phyloP scores from a whole-genome alignment of 2,888 invertebrate genomes.

The Parnassius smintheus region DNA sequence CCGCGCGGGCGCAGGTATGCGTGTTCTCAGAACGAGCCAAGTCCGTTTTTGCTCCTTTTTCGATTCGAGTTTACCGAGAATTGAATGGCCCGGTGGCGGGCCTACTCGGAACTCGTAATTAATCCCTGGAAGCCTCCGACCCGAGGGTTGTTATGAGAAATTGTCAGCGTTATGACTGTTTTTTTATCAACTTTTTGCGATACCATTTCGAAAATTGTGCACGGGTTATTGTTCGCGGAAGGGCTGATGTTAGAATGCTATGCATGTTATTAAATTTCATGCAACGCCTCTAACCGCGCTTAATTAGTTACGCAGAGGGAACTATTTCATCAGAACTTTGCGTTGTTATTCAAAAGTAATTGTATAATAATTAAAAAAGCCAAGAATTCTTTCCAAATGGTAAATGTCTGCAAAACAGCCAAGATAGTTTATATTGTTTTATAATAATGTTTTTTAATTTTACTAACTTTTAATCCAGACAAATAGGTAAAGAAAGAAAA shows the following conservation, averaged over 20 bases:
- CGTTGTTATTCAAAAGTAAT: slow-evolving; percentile 17
- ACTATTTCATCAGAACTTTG: slow-evolving; percentile 31
- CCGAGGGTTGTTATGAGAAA: slow-evolving; percentile 77
- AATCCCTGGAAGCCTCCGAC: slow-evolving; percentile 79
- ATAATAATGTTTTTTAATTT: too few relatives aligned
- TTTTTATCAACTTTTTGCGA: slow-evolving; percentile 64
- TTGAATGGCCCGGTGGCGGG: slow-evolving; percentile 77
- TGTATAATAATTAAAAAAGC: too few relatives aligned
- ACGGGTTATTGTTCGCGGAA: slow-evolving; percentile 67
- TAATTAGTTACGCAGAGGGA: slow-evolving; percentile 7
- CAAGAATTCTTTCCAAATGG: too few relatives aligned
- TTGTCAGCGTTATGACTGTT: slow-evolving; percentile 64
- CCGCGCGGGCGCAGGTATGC: slow-evolving; percentile 69
- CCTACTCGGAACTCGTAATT: slow-evolving; percentile 80
- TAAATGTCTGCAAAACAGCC: too few relatives aligned
- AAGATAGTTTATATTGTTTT: too few relatives aligned
- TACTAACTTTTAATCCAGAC: too few relatives aligned
- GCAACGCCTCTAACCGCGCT: slow-evolving; percentile 53
- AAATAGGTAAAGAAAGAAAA: too few relatives aligned
- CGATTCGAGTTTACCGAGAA: slow-evolving; percentile 78
- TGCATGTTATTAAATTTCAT: slow-evolving; percentile 47
- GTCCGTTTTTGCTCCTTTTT: slow-evolving; percentile 79
- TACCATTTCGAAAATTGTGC: slow-evolving; percentile 65
- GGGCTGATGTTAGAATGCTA: slow-evolving; percentile 38
- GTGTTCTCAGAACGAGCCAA: slow-evolving; percentile 72